Evolutionary conservation across 2,113 vertebrate genomes (phyloP).

Genomic region (Gymnogyps californianus): DNA sequence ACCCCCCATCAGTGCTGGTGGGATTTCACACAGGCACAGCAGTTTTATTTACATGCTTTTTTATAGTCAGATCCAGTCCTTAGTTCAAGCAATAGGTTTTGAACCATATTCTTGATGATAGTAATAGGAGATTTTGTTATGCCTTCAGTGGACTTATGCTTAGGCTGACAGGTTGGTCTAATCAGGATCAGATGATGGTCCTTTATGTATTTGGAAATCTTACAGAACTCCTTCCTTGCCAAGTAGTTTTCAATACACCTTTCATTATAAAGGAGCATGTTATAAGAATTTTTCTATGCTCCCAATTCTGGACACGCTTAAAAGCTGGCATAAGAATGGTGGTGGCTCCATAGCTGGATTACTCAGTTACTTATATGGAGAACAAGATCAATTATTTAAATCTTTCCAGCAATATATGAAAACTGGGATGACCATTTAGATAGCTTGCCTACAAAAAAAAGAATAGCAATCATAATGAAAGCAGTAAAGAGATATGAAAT

Average conservation of each 20-base stretch:
- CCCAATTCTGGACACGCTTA: neutral
- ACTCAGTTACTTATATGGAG: neutral
- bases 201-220: neutral
- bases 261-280: neutral
- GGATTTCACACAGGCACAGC: neutral
- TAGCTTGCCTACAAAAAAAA: neutral
- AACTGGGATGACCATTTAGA: neutral
- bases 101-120: neutral
- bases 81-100: neutral
- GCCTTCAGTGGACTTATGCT: neutral
- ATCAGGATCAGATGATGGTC: neutral
- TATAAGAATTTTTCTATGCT: neutral
- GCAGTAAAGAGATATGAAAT: neutral
- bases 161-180: neutral
- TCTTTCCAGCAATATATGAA: neutral
- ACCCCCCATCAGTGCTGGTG: neutral
- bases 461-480: neutral
- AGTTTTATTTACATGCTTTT: neutral
- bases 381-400: neutral
- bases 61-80: neutral
- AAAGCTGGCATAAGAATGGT: neutral
- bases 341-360: neutral
- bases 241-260: conserved; percentile 20
- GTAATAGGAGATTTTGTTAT: neutral
- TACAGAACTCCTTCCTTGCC: neutral